Percentiles rank a stretch among this genome's conserved stretches.
These are phyloP conservation scores for Stylophora pistillata DNA, from an alignment of 64 coral and sea anemone species.

Conservation along the genomic window DNA sequence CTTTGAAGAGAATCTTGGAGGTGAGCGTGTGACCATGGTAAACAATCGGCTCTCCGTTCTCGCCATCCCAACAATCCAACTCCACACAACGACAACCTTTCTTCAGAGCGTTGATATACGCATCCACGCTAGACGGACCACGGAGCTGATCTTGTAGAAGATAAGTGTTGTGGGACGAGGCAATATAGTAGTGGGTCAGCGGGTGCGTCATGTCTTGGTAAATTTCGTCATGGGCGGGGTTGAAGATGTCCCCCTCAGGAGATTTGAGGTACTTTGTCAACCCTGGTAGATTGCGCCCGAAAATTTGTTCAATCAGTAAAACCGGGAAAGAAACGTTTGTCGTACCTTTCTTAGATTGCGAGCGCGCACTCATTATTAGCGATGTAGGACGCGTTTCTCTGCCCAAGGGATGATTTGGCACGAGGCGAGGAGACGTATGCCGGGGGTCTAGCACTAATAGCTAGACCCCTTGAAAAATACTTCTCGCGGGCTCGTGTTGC, in stretches of 20 bases:
- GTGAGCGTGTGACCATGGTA: slow-evolving; percentile 98
- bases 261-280: slow-evolving; percentile 74
- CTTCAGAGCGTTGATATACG: slow-evolving; percentile 85
- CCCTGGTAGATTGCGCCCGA: slow-evolving; percentile 57
- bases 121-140: slow-evolving; percentile 85
- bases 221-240: slow-evolving; percentile 70
- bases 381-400: too few species aligned
- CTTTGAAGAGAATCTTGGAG: slow-evolving; percentile 92
- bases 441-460: too few species aligned
- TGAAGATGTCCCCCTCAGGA: slow-evolving; percentile 77
- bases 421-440: too few species aligned
- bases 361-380: too few species aligned
- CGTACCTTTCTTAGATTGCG: too few species aligned
- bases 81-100: slow-evolving; percentile 77
- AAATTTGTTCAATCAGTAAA: too few species aligned
- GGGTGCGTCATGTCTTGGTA: slow-evolving; percentile 93
- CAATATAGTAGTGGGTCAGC: slow-evolving; percentile 89
- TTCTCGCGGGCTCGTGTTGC: too few species aligned
- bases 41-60: slow-evolving; percentile 82
- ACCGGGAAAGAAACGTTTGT: too few species aligned
- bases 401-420: too few species aligned
- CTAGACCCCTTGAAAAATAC: too few species aligned
- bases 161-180: slow-evolving; percentile 94
- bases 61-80: slow-evolving; percentile 97
- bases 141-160: slow-evolving; percentile 88